Base-by-base conservation (phyloP, 2,797 vertebrate genomes). In the Xyrichtys novacula region DNA sequence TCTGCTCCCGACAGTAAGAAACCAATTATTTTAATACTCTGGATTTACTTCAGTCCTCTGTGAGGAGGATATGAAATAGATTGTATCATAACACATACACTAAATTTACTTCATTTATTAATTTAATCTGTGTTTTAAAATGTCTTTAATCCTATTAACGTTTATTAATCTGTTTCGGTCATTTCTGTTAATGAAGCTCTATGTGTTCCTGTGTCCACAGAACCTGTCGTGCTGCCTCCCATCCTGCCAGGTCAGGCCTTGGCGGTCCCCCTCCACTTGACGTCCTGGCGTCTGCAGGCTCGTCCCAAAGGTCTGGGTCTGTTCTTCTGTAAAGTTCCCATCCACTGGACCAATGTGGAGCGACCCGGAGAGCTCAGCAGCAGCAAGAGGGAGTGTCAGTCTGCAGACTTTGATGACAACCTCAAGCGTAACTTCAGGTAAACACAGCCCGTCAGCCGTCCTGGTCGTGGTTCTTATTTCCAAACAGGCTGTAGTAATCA, bases 1-100 rank as follows among this genome's bases (percentile, higher is more conserved):
- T 99, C 98, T 0, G 98, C 97, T 14, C 98, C 98, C 2, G 98
- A 99, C 92, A 99, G 98, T 99, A 79, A 88, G 97, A 50, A 11
- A 0, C 31, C 14, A n/a, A n/a, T n/a, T n/a, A n/a, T n/a, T n/a
- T n/a, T n/a, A n/a, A n/a, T n/a, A n/a, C n/a, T n/a, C n/a, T n/a
- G n/a, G n/a, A n/a, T n/a, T n/a, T n/a, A n/a, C n/a, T n/a, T n/a
- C n/a, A n/a, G n/a, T n/a, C n/a, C n/a, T n/a, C n/a, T n/a, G n/a
- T n/a, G n/a, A n/a, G n/a, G n/a, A n/a, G n/a, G n/a, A n/a, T n/a
- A n/a, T n/a, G n/a, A n/a, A n/a, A n/a, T n/a, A n/a, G n/a, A n/a
- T n/a, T n/a, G n/a, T n/a, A n/a, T n/a, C n/a, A n/a, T n/a, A n/a
- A n/a, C n/a, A n/a, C n/a, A n/a, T n/a, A n/a, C n/a, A n/a, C n/a